These are phyloP conservation scores for Zygogramma bicolorata DNA, from an alignment of 2,888 invertebrate species.

Conservation along the genomic window DNA sequence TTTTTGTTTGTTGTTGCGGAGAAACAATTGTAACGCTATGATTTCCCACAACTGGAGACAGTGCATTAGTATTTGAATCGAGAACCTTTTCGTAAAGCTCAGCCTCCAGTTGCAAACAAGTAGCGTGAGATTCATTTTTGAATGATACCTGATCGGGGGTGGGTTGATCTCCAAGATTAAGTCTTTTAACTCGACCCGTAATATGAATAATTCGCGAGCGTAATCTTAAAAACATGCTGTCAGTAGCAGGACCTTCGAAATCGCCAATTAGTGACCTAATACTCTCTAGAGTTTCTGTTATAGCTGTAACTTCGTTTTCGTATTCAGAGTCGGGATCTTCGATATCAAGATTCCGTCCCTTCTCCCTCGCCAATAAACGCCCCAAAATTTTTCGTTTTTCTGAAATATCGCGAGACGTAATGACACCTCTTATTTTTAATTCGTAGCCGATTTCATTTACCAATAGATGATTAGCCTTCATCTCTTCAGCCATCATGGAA, in stretches of 20 bases:
- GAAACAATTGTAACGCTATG: neutral
- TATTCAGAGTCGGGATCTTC: slow-evolving; percentile 6
- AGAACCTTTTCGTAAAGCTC: neutral
- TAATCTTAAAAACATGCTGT: neutral
- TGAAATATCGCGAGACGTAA: slow-evolving; percentile 6
- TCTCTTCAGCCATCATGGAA: neutral
- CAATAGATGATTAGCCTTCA: slow-evolving; percentile 19
- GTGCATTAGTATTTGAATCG: neutral
- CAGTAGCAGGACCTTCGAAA: neutral
- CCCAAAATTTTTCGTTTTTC: slow-evolving; percentile 20
- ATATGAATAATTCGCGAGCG: neutral
- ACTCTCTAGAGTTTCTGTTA: neutral
- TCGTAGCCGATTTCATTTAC: slow-evolving; percentile 8
- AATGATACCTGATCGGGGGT: neutral
- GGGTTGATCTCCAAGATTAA: neutral
- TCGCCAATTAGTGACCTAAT: neutral
- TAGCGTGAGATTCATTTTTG: neutral
- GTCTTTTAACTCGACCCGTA: neutral
- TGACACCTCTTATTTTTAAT: slow-evolving; percentile 4
- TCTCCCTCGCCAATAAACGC: neutral
- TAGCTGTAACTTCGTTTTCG: neutral
- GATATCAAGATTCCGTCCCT: neutral
- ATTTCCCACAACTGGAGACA: neutral
- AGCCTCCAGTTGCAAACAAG: neutral
- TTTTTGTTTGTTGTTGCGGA: neutral